These are phyloP conservation scores for Minunthozetes semirufus DNA, from an alignment of 2,888 invertebrate species.

Conservation along the genomic window DNA sequence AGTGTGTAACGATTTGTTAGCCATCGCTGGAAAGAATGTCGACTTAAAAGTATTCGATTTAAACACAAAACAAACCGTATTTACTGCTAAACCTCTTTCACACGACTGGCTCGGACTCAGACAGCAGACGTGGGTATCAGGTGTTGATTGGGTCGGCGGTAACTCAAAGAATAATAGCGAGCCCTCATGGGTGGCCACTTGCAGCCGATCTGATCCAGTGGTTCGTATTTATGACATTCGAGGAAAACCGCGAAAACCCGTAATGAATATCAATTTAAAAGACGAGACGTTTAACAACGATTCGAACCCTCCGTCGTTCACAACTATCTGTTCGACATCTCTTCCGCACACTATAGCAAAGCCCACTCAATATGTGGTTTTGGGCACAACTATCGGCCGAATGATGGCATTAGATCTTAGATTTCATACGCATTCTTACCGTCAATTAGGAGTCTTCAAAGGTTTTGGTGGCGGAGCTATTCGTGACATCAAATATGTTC, in stretches of 20 bases:
- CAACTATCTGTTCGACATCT: slow-evolving; percentile 34
- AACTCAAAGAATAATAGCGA: slow-evolving; percentile 21
- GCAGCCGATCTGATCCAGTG: slow-evolving; percentile 34
- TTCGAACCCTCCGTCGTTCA: slow-evolving; percentile 37
- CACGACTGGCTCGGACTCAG: slow-evolving; percentile 37
- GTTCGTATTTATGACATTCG: slow-evolving; percentile 37
- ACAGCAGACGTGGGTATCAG: slow-evolving; percentile 33
- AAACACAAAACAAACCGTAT: slow-evolving; percentile 34
- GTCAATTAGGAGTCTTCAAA: slow-evolving; percentile 36
- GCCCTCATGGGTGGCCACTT: slow-evolving; percentile 37
- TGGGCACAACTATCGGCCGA: slow-evolving; percentile 38
- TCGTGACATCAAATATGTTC: slow-evolving; percentile 37
- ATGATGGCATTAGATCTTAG: slow-evolving; percentile 38
- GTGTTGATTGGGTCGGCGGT: slow-evolving; percentile 35
- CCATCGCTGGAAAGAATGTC: slow-evolving; percentile 38
- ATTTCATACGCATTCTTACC: slow-evolving; percentile 31
- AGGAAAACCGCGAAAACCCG: slow-evolving; percentile 29
- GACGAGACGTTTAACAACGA: slow-evolving; percentile 37
- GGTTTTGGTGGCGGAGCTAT: slow-evolving; percentile 38
- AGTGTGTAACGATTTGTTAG: slow-evolving; percentile 33
- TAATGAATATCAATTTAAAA: slow-evolving; percentile 35
- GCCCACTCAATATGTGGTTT: slow-evolving; percentile 29
- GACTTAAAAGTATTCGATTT: slow-evolving; percentile 38
- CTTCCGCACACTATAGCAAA: slow-evolving; percentile 8
- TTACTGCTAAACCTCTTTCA: slow-evolving; percentile 34